These are phyloP conservation scores for Adelosebastes latens DNA, from an alignment of 2,797 vertebrate genomes.

Conservation along the genomic window DNA sequence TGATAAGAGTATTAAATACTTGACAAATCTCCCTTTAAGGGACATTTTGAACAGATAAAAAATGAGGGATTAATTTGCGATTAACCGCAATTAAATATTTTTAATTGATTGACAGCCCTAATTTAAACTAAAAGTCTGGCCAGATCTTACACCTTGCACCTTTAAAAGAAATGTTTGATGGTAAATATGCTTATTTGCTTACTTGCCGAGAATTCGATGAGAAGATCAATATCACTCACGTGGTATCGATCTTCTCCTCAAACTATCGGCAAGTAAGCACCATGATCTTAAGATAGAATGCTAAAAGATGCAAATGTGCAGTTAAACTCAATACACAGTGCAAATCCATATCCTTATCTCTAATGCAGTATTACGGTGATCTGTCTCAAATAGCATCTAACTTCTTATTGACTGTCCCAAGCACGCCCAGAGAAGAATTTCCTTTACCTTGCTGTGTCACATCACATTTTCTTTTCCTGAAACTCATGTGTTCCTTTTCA, in stretches of 20 bases:
- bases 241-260: neutral
- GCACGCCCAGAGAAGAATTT: neutral
- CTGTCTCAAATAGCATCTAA: neutral
- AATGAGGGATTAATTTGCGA: too few species aligned
- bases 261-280: neutral
- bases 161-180: neutral
- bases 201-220: neutral
- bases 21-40: too few species aligned
- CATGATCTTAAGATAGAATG: neutral
- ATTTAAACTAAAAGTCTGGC: neutral
- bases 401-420: neutral
- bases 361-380: neutral
- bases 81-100: too few species aligned
- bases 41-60: too few species aligned
- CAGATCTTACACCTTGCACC: neutral
- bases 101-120: too few species aligned
- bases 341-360: neutral
- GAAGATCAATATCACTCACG: neutral
- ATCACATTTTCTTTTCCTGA: neutral
- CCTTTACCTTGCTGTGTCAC: conserved; percentile 8
- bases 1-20: too few species aligned
- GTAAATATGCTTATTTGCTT: neutral
- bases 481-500: neutral
- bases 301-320: neutral
- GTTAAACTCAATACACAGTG: neutral